Percentiles rank a stretch among this genome's conserved stretches.
phyloP scores from a whole-genome alignment of 2,888 invertebrate genomes.

The Aphelenchoides bicaudatus region DNA sequence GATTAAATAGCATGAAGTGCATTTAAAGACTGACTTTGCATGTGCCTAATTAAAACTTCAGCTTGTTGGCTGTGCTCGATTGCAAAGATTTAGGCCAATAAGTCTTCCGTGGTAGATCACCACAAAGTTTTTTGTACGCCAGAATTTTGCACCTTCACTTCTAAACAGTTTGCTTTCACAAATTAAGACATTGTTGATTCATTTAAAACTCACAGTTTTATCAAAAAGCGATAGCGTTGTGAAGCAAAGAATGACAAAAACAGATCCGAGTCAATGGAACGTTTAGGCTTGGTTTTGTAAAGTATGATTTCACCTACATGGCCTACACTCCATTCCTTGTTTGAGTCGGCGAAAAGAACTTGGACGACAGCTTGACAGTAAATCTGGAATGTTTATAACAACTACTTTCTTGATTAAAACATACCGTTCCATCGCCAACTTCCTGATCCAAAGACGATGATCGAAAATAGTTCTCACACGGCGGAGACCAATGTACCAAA shows the following conservation, averaged over 20 bases:
- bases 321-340: constrained; percentile 6
- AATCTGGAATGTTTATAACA: constrained; percentile 2
- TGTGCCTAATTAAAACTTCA: constrained; percentile 13
- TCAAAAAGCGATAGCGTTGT: constrained; percentile 12
- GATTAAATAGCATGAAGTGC: neutral
- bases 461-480: constrained; percentile 1
- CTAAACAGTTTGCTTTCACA: neutral
- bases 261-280: constrained; percentile 8
- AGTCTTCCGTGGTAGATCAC: constrained; percentile 14
- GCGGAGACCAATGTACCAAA: constrained; percentile 17
- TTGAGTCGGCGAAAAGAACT: constrained; percentile 3
- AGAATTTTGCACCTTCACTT: constrained; percentile 14
- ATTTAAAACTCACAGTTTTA: constrained; percentile 7
- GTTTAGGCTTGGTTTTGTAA: neutral
- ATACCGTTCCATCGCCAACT: constrained; percentile 13
- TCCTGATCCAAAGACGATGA: constrained; percentile 10
- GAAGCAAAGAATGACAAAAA: constrained; percentile 19
- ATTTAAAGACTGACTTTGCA: constrained; percentile 13
- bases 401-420: neutral
- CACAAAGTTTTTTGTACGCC: constrained; percentile 11
- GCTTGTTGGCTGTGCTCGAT: constrained; percentile 15
- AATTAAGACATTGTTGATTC: neutral
- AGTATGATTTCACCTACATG: neutral
- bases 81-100: constrained; percentile 16
- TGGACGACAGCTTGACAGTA: constrained; percentile 21